Evolutionary conservation across 2,113 vertebrate genomes (phyloP), one percentile per base, ranked within the genome.

Genomic region (Tamias sibiricus): DNA sequence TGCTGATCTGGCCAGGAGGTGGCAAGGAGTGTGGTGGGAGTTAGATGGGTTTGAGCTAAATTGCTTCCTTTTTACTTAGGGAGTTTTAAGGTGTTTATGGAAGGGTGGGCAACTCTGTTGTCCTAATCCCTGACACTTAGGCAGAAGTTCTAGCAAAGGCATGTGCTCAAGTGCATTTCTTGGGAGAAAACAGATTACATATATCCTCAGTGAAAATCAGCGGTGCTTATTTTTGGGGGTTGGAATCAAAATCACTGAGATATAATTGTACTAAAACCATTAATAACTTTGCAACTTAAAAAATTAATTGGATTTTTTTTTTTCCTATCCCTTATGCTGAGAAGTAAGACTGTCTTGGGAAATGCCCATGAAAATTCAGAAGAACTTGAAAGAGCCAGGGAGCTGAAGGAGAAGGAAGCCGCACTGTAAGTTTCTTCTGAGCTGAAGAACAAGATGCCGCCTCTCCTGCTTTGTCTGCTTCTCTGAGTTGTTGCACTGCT

Each of bases 331-430:
- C 96, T 95, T 98, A 0, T 96, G 83, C 97, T 66, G 98, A 99
- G 99, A 98, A 99, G 99, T 94, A 99, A 99, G 95, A 99, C 98
- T 75, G 98, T 99, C 97, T 98, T 99, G 98, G 99, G 99, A 98
- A 98, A 98, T 35, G 94, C 98, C 89, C 98, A 98, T 91, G 99
- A 99, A 98, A 98, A 98, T 89, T 91, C 94, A 16, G 99, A 99
- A 92, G 99, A 99, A 97, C 99, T 99, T 94, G 99, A 99, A 94
- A 99, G 99, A 97, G 98, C 99, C 93, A 98, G 99, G 97, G 99
- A 99, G 1, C 98, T 99, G 98, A 99, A 99, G 96, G 99, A 99
- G 98, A 99, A 99, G 94, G 99, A 99, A 97, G 99, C 99, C 4
- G 99, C 99, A 30, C 96, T 99, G 99, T 99, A 98, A 99, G 99